Conservation (phyloP, 2,797 vertebrate species). For the Coluber constrictor region DNA sequence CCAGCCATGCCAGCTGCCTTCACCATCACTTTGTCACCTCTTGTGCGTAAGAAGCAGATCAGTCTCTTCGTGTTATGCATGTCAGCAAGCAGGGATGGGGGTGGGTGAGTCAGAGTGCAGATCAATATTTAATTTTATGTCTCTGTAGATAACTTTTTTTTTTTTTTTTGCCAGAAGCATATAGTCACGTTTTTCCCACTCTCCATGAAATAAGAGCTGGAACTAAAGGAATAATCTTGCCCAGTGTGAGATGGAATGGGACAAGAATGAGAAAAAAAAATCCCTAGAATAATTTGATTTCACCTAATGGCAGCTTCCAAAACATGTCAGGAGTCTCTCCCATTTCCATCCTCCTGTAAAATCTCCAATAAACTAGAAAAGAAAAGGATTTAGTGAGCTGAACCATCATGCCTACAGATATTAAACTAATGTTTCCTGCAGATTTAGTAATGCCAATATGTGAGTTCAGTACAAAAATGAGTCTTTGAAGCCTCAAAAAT, state of each 20-base stretch:
- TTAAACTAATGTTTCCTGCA: not conserved
- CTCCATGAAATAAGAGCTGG: conserved; percentile 17
- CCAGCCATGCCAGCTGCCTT: not conserved
- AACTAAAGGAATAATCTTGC: not conserved
- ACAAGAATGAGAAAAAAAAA: not conserved
- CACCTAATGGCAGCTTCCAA: not conserved
- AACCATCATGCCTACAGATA: not conserved
- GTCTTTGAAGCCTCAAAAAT: not conserved
- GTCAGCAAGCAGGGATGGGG: no score
- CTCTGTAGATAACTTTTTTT: conserved; percentile 40
- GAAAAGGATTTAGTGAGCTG: not conserved
- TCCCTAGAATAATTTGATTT: not conserved
- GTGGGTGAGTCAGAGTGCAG: not conserved
- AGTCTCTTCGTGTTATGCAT: conserved; percentile 7
- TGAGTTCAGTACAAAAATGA: not conserved
- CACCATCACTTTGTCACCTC: not conserved
- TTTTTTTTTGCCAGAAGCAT: conserved; percentile 35
- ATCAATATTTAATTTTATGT: conserved; percentile 54
- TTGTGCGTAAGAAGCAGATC: conserved; percentile 20
- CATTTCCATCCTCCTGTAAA: not conserved
- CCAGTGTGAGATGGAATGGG: not conserved
- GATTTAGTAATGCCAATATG: no score
- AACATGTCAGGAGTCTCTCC: not conserved
- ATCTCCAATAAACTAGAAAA: not conserved
- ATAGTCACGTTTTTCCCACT: conserved; percentile 27